Base-by-base conservation (phyloP, 2,113 vertebrate genomes). In the Sphaerodactylus townsendi region DNA sequence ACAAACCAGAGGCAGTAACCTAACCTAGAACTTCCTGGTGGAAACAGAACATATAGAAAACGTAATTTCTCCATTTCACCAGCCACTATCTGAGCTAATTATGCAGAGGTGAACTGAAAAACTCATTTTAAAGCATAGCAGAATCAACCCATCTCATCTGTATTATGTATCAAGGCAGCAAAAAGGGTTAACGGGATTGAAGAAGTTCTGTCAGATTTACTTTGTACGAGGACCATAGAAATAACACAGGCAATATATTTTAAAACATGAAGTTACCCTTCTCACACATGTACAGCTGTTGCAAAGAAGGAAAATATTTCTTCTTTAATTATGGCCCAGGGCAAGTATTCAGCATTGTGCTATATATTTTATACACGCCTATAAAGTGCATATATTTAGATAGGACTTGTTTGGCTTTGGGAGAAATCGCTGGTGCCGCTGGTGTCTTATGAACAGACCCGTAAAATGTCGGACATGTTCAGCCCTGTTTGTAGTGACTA, bases 351-450 rank as follows among this genome's bases (percentile, higher is more conserved):
- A 0, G 87, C 85, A 65, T 92, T 83, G 79, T 83, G 85, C 89
- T 89, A 85, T 64, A 79, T 48, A 72, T 90, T 88, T 66, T 83
- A 68, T 90, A 84, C 87, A 77, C 87, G 88, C 84, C 79, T 90
- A 71, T 81, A 92, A 87, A 92, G 86, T 93, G 91, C 86, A 92
- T 89, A 83, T 90, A 92, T 93, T 72, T 56, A 88, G 81, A 90
- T 85, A 85, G 66, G 92, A 79, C 86, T 89, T 91, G 53, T 90
- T 88, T 91, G 84, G 86, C 90, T 87, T 65, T n/a, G 65, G 91
- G 87, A 88, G 82, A 88, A 92, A 93, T 95, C 93, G 92, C 73
- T 95, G 66, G 62, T 91, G 86, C 62, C 88, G 89, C 82, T 71
- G 94, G 92, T 92, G 80, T 68, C 86, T 81, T 79, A 86, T 19